Evolutionary conservation across 2,113 vertebrate genomes (phyloP).

Genomic region (Coregonus clupeaformis): DNA sequence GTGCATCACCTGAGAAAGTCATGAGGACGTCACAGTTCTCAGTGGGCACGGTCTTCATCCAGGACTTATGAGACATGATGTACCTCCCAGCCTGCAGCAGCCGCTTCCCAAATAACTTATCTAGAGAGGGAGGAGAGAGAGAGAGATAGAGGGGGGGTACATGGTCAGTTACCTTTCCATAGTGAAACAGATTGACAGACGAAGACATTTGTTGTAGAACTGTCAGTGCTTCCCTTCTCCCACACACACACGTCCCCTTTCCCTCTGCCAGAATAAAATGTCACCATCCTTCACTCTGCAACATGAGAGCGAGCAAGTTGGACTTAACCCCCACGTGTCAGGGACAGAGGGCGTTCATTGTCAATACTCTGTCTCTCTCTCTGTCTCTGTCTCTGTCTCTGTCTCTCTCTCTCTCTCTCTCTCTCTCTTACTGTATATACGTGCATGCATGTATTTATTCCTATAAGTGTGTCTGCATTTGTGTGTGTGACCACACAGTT

Average conservation of each 20-base stretch:
- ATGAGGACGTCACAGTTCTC: slow-evolving; percentile 98
- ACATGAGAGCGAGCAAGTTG: slow-evolving; percentile 48
- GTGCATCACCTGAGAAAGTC: slow-evolving; percentile 87
- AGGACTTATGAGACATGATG: slow-evolving; percentile 97
- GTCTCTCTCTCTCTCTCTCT: neutral
- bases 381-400: neutral
- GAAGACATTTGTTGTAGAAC: slow-evolving; percentile 42
- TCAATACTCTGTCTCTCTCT: slow-evolving; percentile 14
- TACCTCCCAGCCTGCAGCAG: slow-evolving; percentile 93
- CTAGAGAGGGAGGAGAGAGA: slow-evolving; percentile 63
- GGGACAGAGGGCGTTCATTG: slow-evolving; percentile 28
- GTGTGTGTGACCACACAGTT: neutral
- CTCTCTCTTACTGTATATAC: neutral
- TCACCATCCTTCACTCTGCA: slow-evolving; percentile 50
- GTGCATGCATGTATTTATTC: neutral
- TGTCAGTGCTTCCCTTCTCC: neutral
- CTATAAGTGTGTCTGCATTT: neutral
- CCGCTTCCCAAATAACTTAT: slow-evolving; percentile 95
- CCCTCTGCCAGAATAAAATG: slow-evolving; percentile 60
- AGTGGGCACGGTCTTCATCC: slow-evolving; percentile 98
- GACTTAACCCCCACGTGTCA: slow-evolving; percentile 38
- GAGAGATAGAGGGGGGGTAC: neutral
- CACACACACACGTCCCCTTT: neutral
- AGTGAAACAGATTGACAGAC: slow-evolving; percentile 36
- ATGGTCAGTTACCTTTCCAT: slow-evolving; percentile 57